A percentile compares a stretch with the other conserved stretches of the same genome.
Evolutionary conservation across 1,140 invertebrate genomes (phyloP).

Genomic region (Harpegnathos saltator): DNA sequence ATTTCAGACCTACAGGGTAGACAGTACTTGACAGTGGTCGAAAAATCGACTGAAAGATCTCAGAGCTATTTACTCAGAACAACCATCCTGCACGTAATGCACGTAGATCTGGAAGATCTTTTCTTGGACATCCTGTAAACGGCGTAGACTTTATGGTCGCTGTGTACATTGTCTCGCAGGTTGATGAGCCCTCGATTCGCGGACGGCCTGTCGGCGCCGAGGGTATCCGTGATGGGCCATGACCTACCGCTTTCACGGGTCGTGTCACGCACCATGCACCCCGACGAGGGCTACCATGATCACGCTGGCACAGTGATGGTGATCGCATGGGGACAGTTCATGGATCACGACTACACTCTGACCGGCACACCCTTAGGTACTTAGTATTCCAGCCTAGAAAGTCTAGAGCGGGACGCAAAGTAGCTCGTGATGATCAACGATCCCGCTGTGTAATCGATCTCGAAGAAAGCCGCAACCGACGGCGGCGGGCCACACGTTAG

Average conservation of each 20-base stretch:
- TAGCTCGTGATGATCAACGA: too few species aligned
- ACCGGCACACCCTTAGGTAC: constrained; percentile 94
- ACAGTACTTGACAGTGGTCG: too few species aligned
- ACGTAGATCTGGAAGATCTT: too few species aligned
- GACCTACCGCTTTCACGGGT: constrained; percentile 92
- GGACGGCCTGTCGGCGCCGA: constrained; percentile 93
- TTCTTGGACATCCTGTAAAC: too few species aligned
- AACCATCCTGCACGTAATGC: too few species aligned
- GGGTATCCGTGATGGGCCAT: constrained; percentile 91
- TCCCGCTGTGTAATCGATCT: not conserved
- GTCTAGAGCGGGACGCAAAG: too few species aligned
- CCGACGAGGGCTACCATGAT: constrained; percentile 96
- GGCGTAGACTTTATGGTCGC: too few species aligned
- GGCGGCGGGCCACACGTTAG: not conserved
- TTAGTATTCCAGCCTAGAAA: not conserved
- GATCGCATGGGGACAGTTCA: constrained; percentile 97
- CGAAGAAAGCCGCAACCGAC: constrained; percentile 47
- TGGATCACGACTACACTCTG: constrained; percentile 97
- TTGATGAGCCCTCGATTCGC: constrained; percentile 92
- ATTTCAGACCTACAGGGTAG: too few species aligned
- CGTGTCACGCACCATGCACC: constrained; percentile 95
- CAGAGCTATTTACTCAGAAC: too few species aligned
- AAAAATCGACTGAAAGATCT: too few species aligned
- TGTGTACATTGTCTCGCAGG: constrained; percentile 82
- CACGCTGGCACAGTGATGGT: constrained; percentile 97